These are phyloP conservation scores for Camelus bactrianus DNA, from an alignment of 2,113 vertebrate species.

Conservation along the genomic window DNA sequence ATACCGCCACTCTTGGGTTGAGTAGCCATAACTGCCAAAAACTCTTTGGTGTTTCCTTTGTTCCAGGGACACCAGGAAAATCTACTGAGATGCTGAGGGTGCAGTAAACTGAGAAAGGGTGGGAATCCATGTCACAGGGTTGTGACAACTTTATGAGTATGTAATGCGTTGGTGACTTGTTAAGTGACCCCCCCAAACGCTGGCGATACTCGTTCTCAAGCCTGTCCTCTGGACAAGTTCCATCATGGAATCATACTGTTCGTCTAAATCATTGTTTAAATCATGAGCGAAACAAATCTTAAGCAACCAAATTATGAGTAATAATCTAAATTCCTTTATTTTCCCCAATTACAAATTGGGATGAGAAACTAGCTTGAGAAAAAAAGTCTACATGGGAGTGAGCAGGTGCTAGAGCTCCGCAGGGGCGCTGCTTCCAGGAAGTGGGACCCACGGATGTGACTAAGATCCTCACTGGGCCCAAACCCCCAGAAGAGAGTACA, in stretches of 20 bases:
- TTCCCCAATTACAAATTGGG: neutral
- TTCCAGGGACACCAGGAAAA: neutral
- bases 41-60: rapidly evolving
- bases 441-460: neutral
- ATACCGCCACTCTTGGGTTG: too few species aligned
- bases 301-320: neutral
- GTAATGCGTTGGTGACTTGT: rapidly evolving
- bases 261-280: neutral
- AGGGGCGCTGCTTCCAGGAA: neutral
- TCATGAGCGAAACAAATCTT: neutral
- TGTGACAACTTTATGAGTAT: neutral
- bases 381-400: neutral
- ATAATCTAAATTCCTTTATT: neutral
- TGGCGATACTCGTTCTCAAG: rapidly evolving
- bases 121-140: rapidly evolving
- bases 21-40: neutral
- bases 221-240: too few species aligned
- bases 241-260: neutral
- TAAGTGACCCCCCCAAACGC: neutral
- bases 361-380: neutral
- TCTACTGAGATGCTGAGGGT: neutral
- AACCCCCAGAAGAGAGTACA: neutral
- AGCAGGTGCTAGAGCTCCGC: neutral
- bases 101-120: neutral
- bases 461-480: neutral